Percentiles rank a stretch among this genome's conserved stretches.
Conservation (phyloP, 2,113 vertebrate species). For the Myotis lucifugus region DNA sequence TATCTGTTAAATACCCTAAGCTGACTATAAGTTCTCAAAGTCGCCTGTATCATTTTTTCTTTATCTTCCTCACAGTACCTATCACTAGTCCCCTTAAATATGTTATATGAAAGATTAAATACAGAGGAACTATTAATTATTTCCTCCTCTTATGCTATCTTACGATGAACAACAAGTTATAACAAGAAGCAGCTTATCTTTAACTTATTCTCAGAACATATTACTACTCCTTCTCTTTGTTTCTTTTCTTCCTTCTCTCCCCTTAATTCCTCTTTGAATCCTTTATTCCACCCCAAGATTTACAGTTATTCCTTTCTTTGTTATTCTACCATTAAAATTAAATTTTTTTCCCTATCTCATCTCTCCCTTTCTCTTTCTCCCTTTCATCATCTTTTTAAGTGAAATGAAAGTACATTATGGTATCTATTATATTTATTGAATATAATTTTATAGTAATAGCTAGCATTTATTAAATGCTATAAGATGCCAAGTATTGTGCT, state of each 20-base stretch:
- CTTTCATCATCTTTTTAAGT: background rate
- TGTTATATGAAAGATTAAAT: slow-evolving; percentile 7
- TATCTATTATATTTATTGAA: slow-evolving; percentile 14
- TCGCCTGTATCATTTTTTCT: background rate
- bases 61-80: background rate
- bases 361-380: background rate
- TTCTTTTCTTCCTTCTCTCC: background rate
- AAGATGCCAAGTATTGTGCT: background rate
- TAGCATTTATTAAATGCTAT: background rate
- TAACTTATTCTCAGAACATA: background rate
- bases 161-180: background rate
- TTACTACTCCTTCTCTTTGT: background rate
- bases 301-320: slow-evolving; percentile 3
- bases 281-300: background rate
- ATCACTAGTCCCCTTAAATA: background rate
- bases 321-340: slow-evolving; percentile 1
- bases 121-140: background rate
- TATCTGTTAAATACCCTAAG: background rate
- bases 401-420: background rate
- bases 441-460: slow-evolving; percentile 10
- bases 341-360: background rate
- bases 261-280: background rate
- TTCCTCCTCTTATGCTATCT: background rate
- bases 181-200: background rate
- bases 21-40: background rate